These are phyloP conservation scores for Sprattus sprattus DNA, from an alignment of 2,113 vertebrate genomes.

Conservation along the genomic window DNA sequence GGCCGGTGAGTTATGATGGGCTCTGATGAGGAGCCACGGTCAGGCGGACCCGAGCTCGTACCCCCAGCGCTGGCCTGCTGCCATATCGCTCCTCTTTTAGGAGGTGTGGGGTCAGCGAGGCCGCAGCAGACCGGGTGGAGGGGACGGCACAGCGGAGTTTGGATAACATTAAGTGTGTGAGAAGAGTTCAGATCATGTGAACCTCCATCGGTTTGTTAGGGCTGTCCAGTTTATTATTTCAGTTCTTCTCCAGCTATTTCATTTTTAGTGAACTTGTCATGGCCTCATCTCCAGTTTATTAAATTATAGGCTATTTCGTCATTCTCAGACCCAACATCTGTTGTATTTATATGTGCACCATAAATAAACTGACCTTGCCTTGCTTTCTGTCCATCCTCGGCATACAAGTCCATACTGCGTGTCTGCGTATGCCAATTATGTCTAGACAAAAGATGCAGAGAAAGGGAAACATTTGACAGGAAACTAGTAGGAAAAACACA, in stretches of 20 bases:
- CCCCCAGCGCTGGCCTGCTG: neutral
- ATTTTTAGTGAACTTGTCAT: neutral
- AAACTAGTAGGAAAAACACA: neutral
- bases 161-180: neutral
- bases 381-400: neutral
- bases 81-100: neutral
- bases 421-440: neutral
- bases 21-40: neutral
- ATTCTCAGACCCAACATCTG: neutral
- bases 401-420: neutral
- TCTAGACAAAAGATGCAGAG: neutral
- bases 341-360: neutral
- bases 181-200: neutral
- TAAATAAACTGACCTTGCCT: neutral
- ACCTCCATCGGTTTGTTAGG: neutral
- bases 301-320: neutral
- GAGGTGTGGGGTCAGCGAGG: neutral
- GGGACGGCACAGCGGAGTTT: neutral
- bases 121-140: neutral
- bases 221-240: neutral
- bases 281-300: neutral
- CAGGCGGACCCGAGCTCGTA: neutral
- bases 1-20: neutral
- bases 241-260: neutral
- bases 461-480: neutral